These are phyloP conservation scores for Stenoptilia bipunctidactyla DNA, from an alignment of 2,888 invertebrate species.

Conservation along the genomic window DNA sequence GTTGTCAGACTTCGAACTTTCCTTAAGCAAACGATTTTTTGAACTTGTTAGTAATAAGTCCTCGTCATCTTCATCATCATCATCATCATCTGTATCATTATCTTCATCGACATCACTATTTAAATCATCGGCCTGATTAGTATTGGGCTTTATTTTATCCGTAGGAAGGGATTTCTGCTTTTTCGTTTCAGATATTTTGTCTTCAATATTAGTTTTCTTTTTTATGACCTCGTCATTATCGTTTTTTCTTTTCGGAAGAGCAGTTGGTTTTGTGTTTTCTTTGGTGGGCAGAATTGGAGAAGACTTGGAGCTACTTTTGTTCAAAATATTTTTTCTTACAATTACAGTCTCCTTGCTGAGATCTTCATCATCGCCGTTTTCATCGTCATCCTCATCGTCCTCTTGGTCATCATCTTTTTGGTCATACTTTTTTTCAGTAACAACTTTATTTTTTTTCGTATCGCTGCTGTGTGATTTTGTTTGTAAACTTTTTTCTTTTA, in stretches of 20 bases:
- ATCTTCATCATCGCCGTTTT: slow-evolving; percentile 10
- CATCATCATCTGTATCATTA: slow-evolving; percentile 18
- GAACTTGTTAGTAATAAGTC: neutral
- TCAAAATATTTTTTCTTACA: slow-evolving; percentile 12
- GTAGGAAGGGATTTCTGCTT: no score
- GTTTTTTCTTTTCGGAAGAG: slow-evolving; percentile 10
- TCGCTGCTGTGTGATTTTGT: slow-evolving; percentile 14
- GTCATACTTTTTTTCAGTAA: neutral
- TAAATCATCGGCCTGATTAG: no score
- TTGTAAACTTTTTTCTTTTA: slow-evolving; percentile 13
- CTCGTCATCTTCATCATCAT: slow-evolving; percentile 4
- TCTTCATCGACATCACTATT: no score
- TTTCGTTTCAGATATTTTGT: no score
- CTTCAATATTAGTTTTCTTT: slow-evolving; percentile 13
- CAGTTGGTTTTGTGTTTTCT: slow-evolving; percentile 13
- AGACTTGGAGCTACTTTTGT: no score
- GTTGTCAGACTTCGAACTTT: neutral
- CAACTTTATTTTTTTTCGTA: slow-evolving; percentile 4
- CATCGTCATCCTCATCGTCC: slow-evolving; percentile 11
- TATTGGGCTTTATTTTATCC: no score
- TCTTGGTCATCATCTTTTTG: slow-evolving; percentile 11
- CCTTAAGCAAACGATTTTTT: neutral
- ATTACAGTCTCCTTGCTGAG: slow-evolving; percentile 16
- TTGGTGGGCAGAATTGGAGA: slow-evolving; percentile 2
- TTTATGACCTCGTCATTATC: slow-evolving; percentile 25